Base-by-base conservation (phyloP, 2,888 invertebrate genomes). In the Acrobeloides nanus region DNA sequence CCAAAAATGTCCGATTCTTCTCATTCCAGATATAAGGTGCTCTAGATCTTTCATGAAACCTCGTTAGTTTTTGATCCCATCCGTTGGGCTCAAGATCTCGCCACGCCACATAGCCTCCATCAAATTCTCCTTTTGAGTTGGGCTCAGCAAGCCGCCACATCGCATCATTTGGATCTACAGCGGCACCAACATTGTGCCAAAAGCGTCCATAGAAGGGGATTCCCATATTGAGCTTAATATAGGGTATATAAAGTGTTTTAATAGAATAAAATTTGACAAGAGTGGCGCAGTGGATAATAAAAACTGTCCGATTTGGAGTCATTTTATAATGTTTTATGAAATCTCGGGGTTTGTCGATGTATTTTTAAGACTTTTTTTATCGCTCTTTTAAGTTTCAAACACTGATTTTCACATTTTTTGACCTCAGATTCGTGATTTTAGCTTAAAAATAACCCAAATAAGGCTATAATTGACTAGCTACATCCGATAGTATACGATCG, bases 201-300 rank as follows among this genome's bases (percentile, higher is more conserved):
- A 53, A 73, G 2, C 71, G 44, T 5, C 72, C 72, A 39, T 71
- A 71, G 58, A 71, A 71, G 6, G 71, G 68, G 1, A 71, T 48
- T 6, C 71, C 71, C 64, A 71, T 63, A 49, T 63, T 68, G 25
- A 71, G 59, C 59, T 66, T 44, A 46, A 46, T 18, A 29, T 4
- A 25, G 4, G 18, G 8, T 10, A 10, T 10, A 35, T 29, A 10
- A 29, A 29, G 29, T 29, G 10, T 29, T 29, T 29, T 29, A 12
- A 10, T 15, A 29, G 4, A 29, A 15, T n/a, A 10, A 21, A 32
- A 26, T 18, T 6, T 47, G 26, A 15, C n/a, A 35, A 35, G 12
- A 8, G 12, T 15, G 8, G n/a, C n/a, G n/a, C n/a, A n/a, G n/a
- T n/a, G n/a, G n/a, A n/a, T n/a, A n/a, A n/a, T n/a, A n/a, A n/a